A percentile compares a stretch with the other conserved stretches of the same genome.
Conservation (phyloP, 1,140 invertebrate genomes). For the Belonocnema kinseyi region DNA sequence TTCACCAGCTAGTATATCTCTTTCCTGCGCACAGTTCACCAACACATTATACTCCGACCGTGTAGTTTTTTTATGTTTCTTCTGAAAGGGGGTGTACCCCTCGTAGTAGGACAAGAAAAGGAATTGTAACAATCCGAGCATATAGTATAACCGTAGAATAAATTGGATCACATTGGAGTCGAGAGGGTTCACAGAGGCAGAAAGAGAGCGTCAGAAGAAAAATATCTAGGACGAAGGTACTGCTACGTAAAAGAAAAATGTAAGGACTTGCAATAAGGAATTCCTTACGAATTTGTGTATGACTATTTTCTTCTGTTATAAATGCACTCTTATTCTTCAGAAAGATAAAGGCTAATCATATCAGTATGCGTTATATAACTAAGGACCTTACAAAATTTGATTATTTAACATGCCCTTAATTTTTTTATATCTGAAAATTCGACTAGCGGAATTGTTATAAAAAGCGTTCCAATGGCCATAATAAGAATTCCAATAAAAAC, state of each 20-base stretch:
- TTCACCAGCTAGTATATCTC: slow-evolving; percentile 3
- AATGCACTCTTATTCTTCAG: background rate
- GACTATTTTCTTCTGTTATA: background rate
- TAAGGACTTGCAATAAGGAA: slow-evolving; percentile 7
- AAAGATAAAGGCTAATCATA: background rate
- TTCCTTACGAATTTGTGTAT: background rate
- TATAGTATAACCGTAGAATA: slow-evolving; percentile 57
- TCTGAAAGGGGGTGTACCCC: slow-evolving; percentile 40
- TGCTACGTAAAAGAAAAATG: background rate
- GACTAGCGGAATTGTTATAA: no score
- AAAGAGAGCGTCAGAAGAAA: slow-evolving; percentile 14
- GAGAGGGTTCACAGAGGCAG: slow-evolving; percentile 23
- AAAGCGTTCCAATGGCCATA: no score
- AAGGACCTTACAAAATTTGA: no score
- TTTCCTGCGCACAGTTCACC: background rate
- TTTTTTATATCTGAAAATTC: no score
- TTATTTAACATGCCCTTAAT: no score
- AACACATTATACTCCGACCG: background rate
- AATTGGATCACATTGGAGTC: slow-evolving; percentile 63
- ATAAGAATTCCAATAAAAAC: no score
- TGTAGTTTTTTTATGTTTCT: slow-evolving; percentile 38
- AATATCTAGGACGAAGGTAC: slow-evolving; percentile 4
- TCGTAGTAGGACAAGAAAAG: slow-evolving; percentile 53
- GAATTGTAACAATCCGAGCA: slow-evolving; percentile 63
- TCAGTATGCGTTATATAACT: no score